Evolutionary conservation across 2,797 vertebrate species (phyloP), one percentile per base, ranked within the genome.

Genomic region (Sebastes trivittatus): DNA sequence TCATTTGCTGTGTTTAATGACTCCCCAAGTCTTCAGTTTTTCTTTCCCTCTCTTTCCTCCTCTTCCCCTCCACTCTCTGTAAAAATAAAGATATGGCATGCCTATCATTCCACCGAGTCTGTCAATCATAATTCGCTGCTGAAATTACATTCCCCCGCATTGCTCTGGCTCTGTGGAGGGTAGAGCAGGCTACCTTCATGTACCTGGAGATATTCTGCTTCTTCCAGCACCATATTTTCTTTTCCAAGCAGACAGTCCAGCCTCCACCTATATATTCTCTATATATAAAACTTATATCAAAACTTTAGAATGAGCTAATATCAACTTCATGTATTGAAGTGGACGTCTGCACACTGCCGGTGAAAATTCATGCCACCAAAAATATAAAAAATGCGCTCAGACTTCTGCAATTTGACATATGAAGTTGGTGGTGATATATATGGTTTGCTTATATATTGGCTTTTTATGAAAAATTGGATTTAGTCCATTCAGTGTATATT

Each of bases 1-100:
- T 92, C 90, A 90, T 93, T 92, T 92, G 74, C 72, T 38, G 71
- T 63, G 69, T 82, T 81, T 85, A 93, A 93, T 91, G 86, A 91
- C 77, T 88, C 75, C 30, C 85, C 49, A 30, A 86, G 80, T 85
- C 75, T 63, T 75, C 64, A 22, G 46, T 42, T 69, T 11, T 25
- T 29, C 61, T 61, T 42, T 42, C 60, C 16, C 10, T 7, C 54
- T 72, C 54, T 30, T 63, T 65, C 61, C 52, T 58, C 70, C 80
- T 85, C 77, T 63, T 63, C 34, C 32, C 64, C 61, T 80, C 61
- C 46, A 18, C 74, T 34, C 84, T 38, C 58, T 10, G 62, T 77
- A 36, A 75, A 82, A 91, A 82, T 77, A 82, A 72, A 89, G 90
- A 93, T 92, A 93, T 89, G 85, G 78, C 82, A 65, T 83, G 91